Evolutionary conservation across 2,797 vertebrate species (phyloP).

Genomic region (Sciurus carolinensis): DNA sequence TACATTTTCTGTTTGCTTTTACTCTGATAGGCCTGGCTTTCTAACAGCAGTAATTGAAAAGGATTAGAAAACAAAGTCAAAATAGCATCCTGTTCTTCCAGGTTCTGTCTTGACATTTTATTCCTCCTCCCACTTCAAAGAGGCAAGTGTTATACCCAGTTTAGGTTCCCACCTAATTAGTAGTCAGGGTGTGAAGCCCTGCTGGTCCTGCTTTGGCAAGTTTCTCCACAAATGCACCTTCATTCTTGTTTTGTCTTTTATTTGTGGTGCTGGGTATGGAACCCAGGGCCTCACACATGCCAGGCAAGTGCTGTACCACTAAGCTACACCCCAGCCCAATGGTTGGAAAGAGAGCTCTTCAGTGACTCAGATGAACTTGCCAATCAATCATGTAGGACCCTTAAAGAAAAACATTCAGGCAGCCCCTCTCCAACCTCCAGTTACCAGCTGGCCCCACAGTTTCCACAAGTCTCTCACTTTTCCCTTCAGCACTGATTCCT

Average conservation of each 20-base stretch:
- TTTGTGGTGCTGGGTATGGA: neutral
- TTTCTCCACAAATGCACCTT: neutral
- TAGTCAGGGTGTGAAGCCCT: neutral
- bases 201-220: neutral
- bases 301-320: neutral
- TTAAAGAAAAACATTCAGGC: neutral
- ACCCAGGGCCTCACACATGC: too few species aligned
- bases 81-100: neutral
- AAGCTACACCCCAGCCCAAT: neutral
- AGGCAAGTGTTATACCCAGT: neutral
- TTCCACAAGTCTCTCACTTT: neutral
- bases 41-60: neutral
- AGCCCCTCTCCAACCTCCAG: neutral
- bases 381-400: neutral
- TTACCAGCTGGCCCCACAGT: neutral
- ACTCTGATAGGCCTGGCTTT: neutral
- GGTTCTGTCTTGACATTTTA: neutral
- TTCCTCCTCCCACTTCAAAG: constrained; percentile 12
- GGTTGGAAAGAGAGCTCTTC: neutral
- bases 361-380: neutral
- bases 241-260: neutral
- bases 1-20: neutral
- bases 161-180: neutral
- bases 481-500: neutral
- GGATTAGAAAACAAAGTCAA: neutral